Conservation (phyloP, 23 tunicate genomes). For the Oikopleura vanhoeffeni region DNA sequence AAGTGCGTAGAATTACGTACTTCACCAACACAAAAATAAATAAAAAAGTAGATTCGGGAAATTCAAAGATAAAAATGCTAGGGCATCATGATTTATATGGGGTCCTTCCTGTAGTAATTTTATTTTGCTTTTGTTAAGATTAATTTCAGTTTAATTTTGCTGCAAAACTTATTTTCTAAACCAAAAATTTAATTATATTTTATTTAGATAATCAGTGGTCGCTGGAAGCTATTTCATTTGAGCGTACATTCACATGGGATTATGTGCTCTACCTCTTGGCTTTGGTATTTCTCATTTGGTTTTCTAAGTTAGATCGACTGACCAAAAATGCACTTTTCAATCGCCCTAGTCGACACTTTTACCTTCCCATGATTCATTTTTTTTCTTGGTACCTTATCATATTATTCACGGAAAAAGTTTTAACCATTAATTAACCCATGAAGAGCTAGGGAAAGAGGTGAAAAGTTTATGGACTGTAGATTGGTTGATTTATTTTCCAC, state of each 20-base stretch:
- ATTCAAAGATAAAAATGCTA: too few relatives aligned
- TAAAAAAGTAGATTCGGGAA: too few relatives aligned
- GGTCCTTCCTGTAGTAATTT: too few relatives aligned
- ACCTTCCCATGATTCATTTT: background rate
- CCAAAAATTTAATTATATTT: too few relatives aligned
- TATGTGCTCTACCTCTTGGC: background rate
- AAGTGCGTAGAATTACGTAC: too few relatives aligned
- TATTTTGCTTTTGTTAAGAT: too few relatives aligned
- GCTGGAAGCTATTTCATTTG: background rate
- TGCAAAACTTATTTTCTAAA: too few relatives aligned
- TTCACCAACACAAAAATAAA: too few relatives aligned
- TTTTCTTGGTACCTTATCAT: background rate
- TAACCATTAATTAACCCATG: background rate
- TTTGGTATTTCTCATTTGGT: background rate
- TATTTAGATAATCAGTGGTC: too few relatives aligned
- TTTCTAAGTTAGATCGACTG: background rate
- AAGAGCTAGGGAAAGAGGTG: background rate
- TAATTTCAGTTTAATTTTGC: too few relatives aligned
- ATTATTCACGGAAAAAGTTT: background rate
- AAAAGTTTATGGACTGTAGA: background rate
- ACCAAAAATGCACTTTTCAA: background rate
- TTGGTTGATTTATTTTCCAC: conserved; percentile 11
- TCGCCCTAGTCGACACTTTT: background rate
- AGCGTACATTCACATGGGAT: background rate
- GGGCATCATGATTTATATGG: too few relatives aligned